Evolutionary conservation across 1,140 invertebrate genomes (phyloP).

Genomic region (Latrodectus geometricus): DNA sequence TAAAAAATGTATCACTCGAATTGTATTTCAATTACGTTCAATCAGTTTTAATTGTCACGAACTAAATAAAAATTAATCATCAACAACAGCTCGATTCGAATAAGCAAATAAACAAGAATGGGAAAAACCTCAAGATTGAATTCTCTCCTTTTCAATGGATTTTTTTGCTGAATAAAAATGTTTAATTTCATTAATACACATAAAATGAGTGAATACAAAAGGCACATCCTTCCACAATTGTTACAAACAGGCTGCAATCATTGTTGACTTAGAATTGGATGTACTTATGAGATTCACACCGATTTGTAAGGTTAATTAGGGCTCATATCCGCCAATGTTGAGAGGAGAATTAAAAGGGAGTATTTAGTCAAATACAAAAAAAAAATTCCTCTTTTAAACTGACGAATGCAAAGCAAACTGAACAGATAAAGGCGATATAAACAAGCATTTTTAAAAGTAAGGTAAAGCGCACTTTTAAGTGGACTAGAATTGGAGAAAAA

Average conservation of each 20-base stretch:
- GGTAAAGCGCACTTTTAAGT: background rate
- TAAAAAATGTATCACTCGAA: no score
- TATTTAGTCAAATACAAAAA: background rate
- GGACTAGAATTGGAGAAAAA: background rate
- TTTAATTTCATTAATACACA: no score
- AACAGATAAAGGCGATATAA: background rate
- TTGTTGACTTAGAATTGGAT: background rate
- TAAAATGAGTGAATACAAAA: no score
- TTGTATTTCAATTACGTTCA: no score
- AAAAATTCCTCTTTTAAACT: background rate
- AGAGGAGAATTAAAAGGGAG: background rate
- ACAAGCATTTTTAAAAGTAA: background rate
- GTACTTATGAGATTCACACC: background rate
- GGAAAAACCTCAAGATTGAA: no score
- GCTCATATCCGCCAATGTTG: background rate
- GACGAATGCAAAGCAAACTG: background rate
- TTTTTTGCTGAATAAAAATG: no score
- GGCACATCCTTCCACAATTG: background rate
- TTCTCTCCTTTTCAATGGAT: no score
- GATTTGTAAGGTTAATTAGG: background rate
- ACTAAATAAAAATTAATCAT: no score
- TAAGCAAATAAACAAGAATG: no score
- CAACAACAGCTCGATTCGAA: no score
- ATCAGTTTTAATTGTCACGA: no score
- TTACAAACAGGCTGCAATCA: background rate